These are phyloP conservation scores for Amphipoea oculea DNA, from an alignment of 2,888 invertebrate species.

Conservation along the genomic window DNA sequence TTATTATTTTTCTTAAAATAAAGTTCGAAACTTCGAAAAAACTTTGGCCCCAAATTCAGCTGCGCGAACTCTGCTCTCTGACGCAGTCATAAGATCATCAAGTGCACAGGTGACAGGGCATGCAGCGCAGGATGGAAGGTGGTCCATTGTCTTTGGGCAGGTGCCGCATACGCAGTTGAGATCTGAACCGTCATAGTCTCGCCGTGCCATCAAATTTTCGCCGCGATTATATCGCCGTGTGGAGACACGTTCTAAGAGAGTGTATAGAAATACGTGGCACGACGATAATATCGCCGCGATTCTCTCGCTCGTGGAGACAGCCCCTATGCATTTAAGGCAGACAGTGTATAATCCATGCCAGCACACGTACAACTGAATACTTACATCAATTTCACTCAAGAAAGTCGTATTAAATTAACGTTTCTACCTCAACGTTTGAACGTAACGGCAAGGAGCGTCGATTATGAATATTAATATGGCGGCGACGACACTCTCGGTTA, in stretches of 20 bases:
- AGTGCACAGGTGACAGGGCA: neutral
- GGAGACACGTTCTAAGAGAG: too few relatives aligned
- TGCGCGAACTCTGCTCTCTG: neutral
- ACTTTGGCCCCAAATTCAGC: too few relatives aligned
- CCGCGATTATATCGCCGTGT: too few relatives aligned
- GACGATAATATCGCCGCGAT: too few relatives aligned
- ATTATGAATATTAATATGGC: constrained; percentile 84
- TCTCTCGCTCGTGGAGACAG: too few relatives aligned
- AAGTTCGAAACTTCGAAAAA: too few relatives aligned
- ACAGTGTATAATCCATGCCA: constrained; percentile 8
- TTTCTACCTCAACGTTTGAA: constrained; percentile 64
- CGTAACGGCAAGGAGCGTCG: constrained; percentile 68
- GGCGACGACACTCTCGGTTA: constrained; percentile 83
- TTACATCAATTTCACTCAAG: constrained; percentile 65
- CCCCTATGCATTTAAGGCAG: neutral
- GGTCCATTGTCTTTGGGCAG: neutral
- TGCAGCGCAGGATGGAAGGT: neutral
- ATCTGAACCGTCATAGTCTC: neutral
- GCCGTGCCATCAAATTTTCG: too few relatives aligned
- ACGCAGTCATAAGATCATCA: neutral
- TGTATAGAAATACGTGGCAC: too few relatives aligned
- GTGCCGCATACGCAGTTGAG: neutral
- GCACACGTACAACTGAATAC: constrained; percentile 32
- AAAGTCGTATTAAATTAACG: constrained; percentile 74
- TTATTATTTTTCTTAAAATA: neutral